Evolutionary conservation across 2,797 vertebrate genomes (phyloP), one percentile per base, ranked within the genome.

Genomic region (Gymnothorax javanicus): DNA sequence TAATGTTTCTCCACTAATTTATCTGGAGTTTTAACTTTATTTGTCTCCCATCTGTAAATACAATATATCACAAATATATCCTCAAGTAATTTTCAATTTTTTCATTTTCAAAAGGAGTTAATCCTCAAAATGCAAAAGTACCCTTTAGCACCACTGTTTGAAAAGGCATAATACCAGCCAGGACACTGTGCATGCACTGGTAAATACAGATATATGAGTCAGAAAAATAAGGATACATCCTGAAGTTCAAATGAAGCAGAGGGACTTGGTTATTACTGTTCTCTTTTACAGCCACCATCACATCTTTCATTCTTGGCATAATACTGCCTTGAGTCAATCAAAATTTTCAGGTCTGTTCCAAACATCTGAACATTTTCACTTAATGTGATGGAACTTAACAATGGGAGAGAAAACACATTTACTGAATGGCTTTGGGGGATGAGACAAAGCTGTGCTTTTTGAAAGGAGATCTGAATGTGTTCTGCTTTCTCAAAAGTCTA

Each of bases 341-440:
- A 52, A 79, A 12, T 77, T 52, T 77, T 3, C 50, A 75, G 73
- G 52, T 50, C 73, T 20, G 52, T 77, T 20, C 15, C 20, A 15
- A 52, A 50, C 50, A 77, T 77, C 73, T 50, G 75, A 23, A 43
- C 75, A 79, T 43, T 54, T 54, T 23, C 75, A 79, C 75, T 79
- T 79, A 20, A 81, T 81, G 23, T 81, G 56, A 54, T 81, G 77
- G 33, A 43, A 2, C 33, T 43, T 81, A 52, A 81, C 50, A 23
- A 81, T 1, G 20, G 77, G 52, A 81, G 20, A 4, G 77, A 81
- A 81, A 81, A 81, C 50, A 81, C 77, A 81, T 54, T 81, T 81
- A 81, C 17, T 81, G 52, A 60, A 84, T 7, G 82, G 58, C 60
- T 84, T 62, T 33, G 56, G 50, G 50, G 50, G 77, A 23, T 81